Base-by-base conservation (phyloP, 2,797 vertebrate species). In the Bryconaethiops microstoma region DNA sequence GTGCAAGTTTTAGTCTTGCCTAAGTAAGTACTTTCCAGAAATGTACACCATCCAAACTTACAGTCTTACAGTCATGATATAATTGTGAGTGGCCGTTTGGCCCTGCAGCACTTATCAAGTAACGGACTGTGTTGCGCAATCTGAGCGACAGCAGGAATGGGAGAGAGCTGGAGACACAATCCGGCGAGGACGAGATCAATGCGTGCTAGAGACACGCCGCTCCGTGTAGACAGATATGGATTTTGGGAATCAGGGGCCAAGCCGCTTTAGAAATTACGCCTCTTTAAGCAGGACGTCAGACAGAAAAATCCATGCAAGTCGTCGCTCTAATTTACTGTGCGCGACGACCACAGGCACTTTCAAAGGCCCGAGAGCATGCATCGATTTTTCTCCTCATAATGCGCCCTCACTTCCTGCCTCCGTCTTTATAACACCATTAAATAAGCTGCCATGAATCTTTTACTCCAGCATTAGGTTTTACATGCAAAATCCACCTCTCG, bases 1-100 rank as follows among this genome's bases (percentile, higher is more conserved):
- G 97, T 99, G 74, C 98, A 99, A 91, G 92, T 98, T 87, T 94
- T 99, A 19, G 97, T 99, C 62, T 75, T 99, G 88, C 97, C 97
- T 79, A 99, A 98, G 98, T 99, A 40, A 82, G 80, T 73, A 55
- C 21, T 57, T 48, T 77, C 74, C 35, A 17, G 23, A 54, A 13
- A 73, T 23, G n/a, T 1, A 50, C 40, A 29, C 7, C 40, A 48
- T 57, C n/a, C 6, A 14, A 62, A 4, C 6, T 19, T 74, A 17
- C n/a, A n/a, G n/a, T 48, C 25, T 67, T 76, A 75, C 73, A 45
- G 5, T 74, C 21, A 40, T 3, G 1, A 55, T 4, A 10, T 64
- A 40, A 74, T 77, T 68, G 62, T 23, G 9, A 40, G 19, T 50
- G 39, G 39, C 55, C 17, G 10, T 77, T 45, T 19, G 60, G 59